Conservation (phyloP, 2,888 invertebrate genomes). For the Volucella inflata region DNA sequence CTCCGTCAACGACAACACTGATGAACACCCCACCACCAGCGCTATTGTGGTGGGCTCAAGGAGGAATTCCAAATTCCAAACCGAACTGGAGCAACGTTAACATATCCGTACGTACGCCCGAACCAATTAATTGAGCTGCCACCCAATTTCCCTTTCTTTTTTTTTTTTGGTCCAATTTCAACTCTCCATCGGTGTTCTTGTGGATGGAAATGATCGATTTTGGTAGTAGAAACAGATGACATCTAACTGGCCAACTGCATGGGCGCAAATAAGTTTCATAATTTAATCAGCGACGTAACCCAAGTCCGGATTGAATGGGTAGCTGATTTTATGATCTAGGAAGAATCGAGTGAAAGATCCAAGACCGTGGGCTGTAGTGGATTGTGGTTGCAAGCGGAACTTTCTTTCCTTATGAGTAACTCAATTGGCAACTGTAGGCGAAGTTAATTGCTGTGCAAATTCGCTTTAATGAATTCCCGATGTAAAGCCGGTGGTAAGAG, state of each 20-base stretch:
- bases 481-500: not conserved
- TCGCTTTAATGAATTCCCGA: slow-evolving; percentile 2
- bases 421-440: slow-evolving; percentile 30
- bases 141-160: slow-evolving; percentile 30
- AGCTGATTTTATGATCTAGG: not conserved
- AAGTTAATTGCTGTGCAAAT: slow-evolving; percentile 40
- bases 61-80: slow-evolving; percentile 68
- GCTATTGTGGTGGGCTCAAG: slow-evolving; percentile 59
- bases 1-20: not conserved
- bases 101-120: slow-evolving; percentile 26
- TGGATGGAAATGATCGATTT: slow-evolving; percentile 65
- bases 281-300: slow-evolving; percentile 63
- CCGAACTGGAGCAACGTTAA: slow-evolving; percentile 51
- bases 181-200: slow-evolving; percentile 7
- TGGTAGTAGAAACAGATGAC: slow-evolving; percentile 68
- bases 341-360: too few species aligned
- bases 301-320: slow-evolving; percentile 52
- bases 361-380: slow-evolving; percentile 26
- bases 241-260: slow-evolving; percentile 44
- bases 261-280: slow-evolving; percentile 73
- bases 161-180: not conserved
- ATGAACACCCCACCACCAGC: not conserved
- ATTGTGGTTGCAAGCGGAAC: slow-evolving; percentile 16
- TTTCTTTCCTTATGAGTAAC: slow-evolving; percentile 45
- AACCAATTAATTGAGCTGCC: slow-evolving; percentile 66